Evolutionary conservation across 1,140 invertebrate species (phyloP).

Genomic region (Diabrotica virgifera): DNA sequence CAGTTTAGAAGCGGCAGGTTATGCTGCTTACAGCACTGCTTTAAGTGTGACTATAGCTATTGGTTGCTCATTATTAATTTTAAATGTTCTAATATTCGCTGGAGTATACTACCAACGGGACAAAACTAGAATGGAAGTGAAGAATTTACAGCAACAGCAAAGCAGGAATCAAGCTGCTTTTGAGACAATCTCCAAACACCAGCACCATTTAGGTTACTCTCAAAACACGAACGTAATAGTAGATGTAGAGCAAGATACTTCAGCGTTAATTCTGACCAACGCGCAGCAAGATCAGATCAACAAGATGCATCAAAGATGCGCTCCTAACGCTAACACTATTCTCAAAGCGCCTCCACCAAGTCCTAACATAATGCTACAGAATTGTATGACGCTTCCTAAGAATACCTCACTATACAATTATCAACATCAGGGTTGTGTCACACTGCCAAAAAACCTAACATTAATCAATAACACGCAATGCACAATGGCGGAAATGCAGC

Average conservation of each 20-base stretch:
- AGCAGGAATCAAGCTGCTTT: conserved; percentile 69
- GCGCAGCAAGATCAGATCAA: conserved; percentile 45
- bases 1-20: conserved; percentile 74
- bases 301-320: conserved; percentile 53
- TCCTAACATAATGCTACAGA: conserved; percentile 56
- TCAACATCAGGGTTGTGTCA: conserved; percentile 56
- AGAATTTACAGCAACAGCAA: conserved; percentile 66
- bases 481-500: conserved; percentile 56
- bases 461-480: conserved; percentile 54
- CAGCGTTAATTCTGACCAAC: conserved; percentile 62
- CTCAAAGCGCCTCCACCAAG: conserved; percentile 58
- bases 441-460: conserved; percentile 56
- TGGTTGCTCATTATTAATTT: conserved; percentile 78
- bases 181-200: conserved; percentile 65
- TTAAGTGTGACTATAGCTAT: conserved; percentile 85
- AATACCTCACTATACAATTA: conserved; percentile 45
- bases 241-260: conserved; percentile 73
- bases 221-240: conserved; percentile 73
- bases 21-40: conserved; percentile 77
- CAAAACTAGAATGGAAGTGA: conserved; percentile 77
- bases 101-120: conserved; percentile 84
- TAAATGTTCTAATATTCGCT: conserved; percentile 84
- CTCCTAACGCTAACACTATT: conserved; percentile 57
- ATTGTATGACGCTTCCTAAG: conserved; percentile 64
- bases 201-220: conserved; percentile 63